These are phyloP conservation scores for Neoascia interrupta DNA, from an alignment of 2,888 invertebrate species.

Conservation along the genomic window DNA sequence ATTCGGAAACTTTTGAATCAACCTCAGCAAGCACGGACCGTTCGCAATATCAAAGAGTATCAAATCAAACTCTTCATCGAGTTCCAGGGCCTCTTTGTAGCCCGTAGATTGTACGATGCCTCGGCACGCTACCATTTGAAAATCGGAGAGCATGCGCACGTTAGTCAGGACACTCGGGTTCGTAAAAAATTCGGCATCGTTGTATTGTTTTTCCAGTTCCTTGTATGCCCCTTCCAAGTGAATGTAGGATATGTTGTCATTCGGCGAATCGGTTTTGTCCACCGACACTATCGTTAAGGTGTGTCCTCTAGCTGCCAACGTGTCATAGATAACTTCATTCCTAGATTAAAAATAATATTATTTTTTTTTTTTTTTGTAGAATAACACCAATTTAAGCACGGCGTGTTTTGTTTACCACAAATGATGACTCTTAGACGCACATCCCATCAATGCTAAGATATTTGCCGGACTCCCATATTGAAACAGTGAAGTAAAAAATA, in stretches of 20 bases:
- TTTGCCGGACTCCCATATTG: constrained; percentile 21
- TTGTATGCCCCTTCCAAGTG: constrained; percentile 70
- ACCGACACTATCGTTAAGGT: constrained; percentile 26
- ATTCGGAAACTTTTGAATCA: constrained; percentile 73
- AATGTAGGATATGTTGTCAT: constrained; percentile 68
- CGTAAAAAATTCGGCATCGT: background rate
- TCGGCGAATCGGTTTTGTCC: constrained; percentile 16
- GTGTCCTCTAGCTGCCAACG: constrained; percentile 39
- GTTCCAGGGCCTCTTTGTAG: constrained; percentile 71
- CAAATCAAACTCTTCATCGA: constrained; percentile 74
- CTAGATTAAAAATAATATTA: constrained; percentile 11
- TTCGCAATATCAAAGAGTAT: constrained; percentile 73
- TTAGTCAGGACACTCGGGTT: constrained; percentile 22
- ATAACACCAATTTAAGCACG: background rate
- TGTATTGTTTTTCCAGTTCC: constrained; percentile 9
- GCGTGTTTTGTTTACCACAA: constrained; percentile 19
- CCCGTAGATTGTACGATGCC: constrained; percentile 70
- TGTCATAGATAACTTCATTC: constrained; percentile 44
- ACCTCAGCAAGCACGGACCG: constrained; percentile 72
- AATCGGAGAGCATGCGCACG: constrained; percentile 37
- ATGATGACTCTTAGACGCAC: constrained; percentile 47
- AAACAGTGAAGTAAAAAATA: constrained; percentile 25
- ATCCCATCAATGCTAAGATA: constrained; percentile 56
- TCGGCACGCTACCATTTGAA: constrained; percentile 41
- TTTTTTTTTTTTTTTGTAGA: too few species aligned